Evolutionary conservation across 2,888 invertebrate genomes (phyloP).

Genomic region (Diogma glabrata): DNA sequence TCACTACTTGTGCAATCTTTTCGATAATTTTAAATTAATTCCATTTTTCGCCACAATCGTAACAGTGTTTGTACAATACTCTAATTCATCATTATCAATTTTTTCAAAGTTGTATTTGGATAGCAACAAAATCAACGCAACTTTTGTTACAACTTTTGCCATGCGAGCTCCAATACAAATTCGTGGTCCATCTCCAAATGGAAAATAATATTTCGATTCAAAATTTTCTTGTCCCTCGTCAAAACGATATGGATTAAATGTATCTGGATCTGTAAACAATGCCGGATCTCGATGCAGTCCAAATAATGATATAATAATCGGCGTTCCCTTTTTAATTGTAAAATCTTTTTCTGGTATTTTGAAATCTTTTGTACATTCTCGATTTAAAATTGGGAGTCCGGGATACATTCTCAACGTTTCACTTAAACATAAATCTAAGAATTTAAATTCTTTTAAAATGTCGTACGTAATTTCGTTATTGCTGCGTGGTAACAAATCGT

Average conservation of each 20-base stretch:
- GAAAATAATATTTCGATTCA: slow-evolving; percentile 27
- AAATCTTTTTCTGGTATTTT: slow-evolving; percentile 28
- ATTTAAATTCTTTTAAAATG: slow-evolving; percentile 34
- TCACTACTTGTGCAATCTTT: too few species aligned
- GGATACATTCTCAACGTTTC: slow-evolving; percentile 38
- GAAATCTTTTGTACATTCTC: slow-evolving; percentile 32
- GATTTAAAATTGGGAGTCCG: slow-evolving; percentile 33
- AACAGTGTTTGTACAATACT: slow-evolving; percentile 27
- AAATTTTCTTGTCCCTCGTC: slow-evolving; percentile 24
- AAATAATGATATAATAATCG: slow-evolving; percentile 31
- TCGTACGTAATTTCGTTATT: slow-evolving; percentile 33
- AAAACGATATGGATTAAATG: slow-evolving; percentile 38
- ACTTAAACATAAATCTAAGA: slow-evolving; percentile 33
- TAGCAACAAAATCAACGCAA: slow-evolving; percentile 22
- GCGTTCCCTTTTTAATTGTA: slow-evolving; percentile 30
- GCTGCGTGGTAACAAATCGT: neutral
- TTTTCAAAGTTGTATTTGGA: slow-evolving; percentile 11
- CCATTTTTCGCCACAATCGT: slow-evolving; percentile 28
- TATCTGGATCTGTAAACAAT: slow-evolving; percentile 34
- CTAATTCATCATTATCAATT: slow-evolving; percentile 23
- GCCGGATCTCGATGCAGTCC: slow-evolving; percentile 36
- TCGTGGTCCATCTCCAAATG: slow-evolving; percentile 35
- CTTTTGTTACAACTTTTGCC: slow-evolving; percentile 30
- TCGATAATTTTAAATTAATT: slow-evolving; percentile 24
- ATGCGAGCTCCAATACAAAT: slow-evolving; percentile 33